phyloP scores from a whole-genome alignment of 2,888 invertebrate genomes.

The Cephonodes hylas region DNA sequence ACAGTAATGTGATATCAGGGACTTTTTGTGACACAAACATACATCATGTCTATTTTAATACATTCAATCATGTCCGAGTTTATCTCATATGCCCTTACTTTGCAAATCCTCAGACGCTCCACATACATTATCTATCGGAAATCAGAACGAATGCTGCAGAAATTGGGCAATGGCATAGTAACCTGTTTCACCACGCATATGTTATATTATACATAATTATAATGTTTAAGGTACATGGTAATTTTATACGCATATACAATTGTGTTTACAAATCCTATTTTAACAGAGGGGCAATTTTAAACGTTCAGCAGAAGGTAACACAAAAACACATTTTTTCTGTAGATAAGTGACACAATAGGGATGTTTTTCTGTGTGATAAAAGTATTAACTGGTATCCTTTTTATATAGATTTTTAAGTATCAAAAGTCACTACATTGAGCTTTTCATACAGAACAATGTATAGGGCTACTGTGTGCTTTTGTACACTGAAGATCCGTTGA shows the following conservation, averaged over 20 bases:
- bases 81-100: neutral
- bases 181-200: neutral
- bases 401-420: no score
- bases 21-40: neutral
- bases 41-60: neutral
- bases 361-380: neutral
- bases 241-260: neutral
- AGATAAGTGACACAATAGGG: neutral
- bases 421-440: no score
- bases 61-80: neutral
- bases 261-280: neutral
- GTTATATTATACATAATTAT: neutral
- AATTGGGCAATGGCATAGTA: neutral
- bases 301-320: neutral
- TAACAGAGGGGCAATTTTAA: neutral
- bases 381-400: no score
- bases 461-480: no score
- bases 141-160: neutral
- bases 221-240: neutral
- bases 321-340: neutral
- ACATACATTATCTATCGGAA: neutral
- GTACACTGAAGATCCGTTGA: no score
- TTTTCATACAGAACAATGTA: no score
- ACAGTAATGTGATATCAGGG: neutral
- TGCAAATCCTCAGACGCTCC: neutral